Base-by-base conservation (phyloP, 2,797 vertebrate genomes). In the Ispidina lecontei region DNA sequence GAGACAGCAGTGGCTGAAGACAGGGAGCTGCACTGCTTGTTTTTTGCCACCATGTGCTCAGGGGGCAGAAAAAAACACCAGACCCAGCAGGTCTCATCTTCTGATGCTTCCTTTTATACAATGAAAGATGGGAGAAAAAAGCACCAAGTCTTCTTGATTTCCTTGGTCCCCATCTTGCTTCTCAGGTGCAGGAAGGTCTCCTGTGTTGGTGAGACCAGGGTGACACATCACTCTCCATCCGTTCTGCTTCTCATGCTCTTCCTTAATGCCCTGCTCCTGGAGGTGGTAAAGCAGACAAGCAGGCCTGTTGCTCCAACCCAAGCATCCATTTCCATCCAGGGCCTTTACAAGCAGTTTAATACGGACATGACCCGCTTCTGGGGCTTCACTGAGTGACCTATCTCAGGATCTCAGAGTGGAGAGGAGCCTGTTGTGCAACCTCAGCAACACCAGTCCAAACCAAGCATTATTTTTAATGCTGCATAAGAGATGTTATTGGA, bases 231-330 rank as follows among this genome's bases (percentile, higher is more conserved):
- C 17, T 33, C 21, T 69, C 15, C 22, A 33, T 5, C 56, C 2
- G 1, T 3, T 64, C 26, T 35, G 28, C n/a, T 80, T 52, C 46
- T 62, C 3, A 1, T 19, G 43, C 12, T 84, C 35, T 46, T 74
- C 47, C 55, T 43, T 46, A 54, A 22, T 4, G 8, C 41, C 4
- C 4, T 49, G 54, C 9, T 83, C 54, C 70, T 43, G 55, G 29
- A 79, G 39, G 19, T 8, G 26, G 33, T 31, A 79, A 11, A 71
- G 49, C 16, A 71, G 33, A 54, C 0, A 1, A 75, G 76, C 12
- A 1, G 1, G 19, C 58, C 63, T 1, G 1, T 7, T 2, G 3
- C n/a, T 70, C 58, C 10, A 2, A 68, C 37, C 31, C 47, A 58
- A 76, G 35, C 21, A 49, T n/a, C 72, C 25, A 26, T 25, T 68